These are phyloP conservation scores for Drosophila nigrodunni DNA, from an alignment of 1,140 invertebrate species.

Conservation along the genomic window DNA sequence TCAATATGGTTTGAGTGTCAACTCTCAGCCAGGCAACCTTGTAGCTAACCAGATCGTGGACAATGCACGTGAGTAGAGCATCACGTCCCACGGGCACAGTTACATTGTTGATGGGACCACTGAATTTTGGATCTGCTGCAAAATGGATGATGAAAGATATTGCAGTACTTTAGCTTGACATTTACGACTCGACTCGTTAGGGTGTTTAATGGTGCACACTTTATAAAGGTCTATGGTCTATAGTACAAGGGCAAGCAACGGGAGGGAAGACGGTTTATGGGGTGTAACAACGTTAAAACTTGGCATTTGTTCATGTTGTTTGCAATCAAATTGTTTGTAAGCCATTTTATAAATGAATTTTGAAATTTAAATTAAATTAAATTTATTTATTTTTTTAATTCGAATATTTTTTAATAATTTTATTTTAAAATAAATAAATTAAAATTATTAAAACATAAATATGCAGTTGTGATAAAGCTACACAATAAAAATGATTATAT, in stretches of 20 bases:
- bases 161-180: slow-evolving; percentile 33
- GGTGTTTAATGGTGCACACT: slow-evolving; percentile 59
- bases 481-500: too few species aligned
- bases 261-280: slow-evolving; percentile 41
- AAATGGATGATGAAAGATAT: slow-evolving; percentile 14
- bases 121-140: slow-evolving; percentile 89
- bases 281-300: slow-evolving; percentile 57
- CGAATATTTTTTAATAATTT: too few species aligned
- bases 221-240: neutral
- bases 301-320: slow-evolving; percentile 57
- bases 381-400: too few species aligned
- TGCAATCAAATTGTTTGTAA: neutral
- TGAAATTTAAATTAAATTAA: too few species aligned
- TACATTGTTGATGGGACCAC: slow-evolving; percentile 91
- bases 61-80: slow-evolving; percentile 91
- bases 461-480: too few species aligned
- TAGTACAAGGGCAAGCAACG: too few species aligned
- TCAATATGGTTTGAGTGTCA: slow-evolving; percentile 96
- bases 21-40: slow-evolving; percentile 95
- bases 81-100: slow-evolving; percentile 92
- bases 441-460: too few species aligned
- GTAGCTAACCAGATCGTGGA: slow-evolving; percentile 91
- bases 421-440: too few species aligned
- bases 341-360: too few species aligned
- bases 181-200: slow-evolving; percentile 66